Evolutionary conservation across 2,113 vertebrate species (phyloP).

Genomic region (Crotalus viridis): DNA sequence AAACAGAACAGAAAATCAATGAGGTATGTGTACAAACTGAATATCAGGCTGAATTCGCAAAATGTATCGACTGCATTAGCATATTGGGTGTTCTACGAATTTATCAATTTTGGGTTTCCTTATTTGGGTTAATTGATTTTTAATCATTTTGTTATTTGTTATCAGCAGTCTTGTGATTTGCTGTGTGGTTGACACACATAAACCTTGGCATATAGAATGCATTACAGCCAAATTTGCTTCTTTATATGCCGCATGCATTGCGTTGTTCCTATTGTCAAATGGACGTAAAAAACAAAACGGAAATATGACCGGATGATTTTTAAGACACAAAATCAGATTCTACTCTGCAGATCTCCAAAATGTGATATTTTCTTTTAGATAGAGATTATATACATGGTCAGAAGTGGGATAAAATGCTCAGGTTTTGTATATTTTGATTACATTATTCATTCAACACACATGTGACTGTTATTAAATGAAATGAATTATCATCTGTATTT

Average conservation of each 20-base stretch:
- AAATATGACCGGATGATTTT: neutral
- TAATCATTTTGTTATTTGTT: neutral
- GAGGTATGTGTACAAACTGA: conserved; percentile 65
- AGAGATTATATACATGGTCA: neutral
- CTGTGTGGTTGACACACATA: neutral
- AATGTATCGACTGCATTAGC: neutral
- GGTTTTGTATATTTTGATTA: neutral
- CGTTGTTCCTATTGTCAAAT: neutral
- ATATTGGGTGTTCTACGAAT: conserved; percentile 10
- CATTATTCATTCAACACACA: neutral
- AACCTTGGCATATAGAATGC: neutral
- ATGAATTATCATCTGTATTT: neutral
- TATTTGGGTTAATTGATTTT: neutral
- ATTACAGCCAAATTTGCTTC: neutral
- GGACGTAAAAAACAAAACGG: neutral
- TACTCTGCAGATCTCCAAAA: neutral
- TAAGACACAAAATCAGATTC: neutral
- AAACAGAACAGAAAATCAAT: conserved; percentile 72
- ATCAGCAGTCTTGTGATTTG: neutral
- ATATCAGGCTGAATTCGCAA: neutral
- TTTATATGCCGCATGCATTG: neutral
- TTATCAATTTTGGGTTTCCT: conserved; percentile 8
- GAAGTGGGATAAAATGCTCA: neutral
- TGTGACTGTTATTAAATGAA: neutral
- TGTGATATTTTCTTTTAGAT: neutral